These are phyloP conservation scores for Eupelmus urozonus DNA, from an alignment of 2,888 invertebrate species.

Conservation along the genomic window DNA sequence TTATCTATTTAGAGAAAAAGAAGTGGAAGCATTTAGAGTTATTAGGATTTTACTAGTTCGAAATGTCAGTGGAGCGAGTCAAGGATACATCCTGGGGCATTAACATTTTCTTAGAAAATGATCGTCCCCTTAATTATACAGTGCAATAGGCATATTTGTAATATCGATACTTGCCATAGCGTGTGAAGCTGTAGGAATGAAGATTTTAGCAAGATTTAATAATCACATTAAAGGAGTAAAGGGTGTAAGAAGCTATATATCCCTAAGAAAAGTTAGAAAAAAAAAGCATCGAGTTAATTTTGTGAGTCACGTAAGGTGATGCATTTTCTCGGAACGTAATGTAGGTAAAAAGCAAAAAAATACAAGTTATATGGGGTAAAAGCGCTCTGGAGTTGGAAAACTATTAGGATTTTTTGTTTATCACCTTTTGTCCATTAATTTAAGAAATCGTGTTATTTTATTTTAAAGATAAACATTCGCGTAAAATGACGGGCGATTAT, in stretches of 20 bases:
- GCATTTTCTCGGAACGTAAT: conserved; percentile 20
- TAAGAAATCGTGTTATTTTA: too few species aligned
- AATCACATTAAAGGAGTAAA: conserved; percentile 15
- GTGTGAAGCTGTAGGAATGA: not conserved
- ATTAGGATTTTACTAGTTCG: too few species aligned
- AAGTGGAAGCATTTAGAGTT: too few species aligned
- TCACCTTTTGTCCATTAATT: too few species aligned
- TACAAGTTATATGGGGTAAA: not conserved
- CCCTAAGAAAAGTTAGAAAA: not conserved
- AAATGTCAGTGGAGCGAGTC: too few species aligned
- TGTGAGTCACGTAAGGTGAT: conserved; percentile 28
- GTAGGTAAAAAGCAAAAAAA: not conserved
- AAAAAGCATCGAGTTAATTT: conserved; percentile 20
- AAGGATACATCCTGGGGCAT: too few species aligned
- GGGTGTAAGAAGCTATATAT: not conserved
- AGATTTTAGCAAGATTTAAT: conserved; percentile 13
- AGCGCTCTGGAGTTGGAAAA: not conserved
- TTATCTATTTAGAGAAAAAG: too few species aligned
- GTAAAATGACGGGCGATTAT: not conserved
- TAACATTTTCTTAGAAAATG: too few species aligned
- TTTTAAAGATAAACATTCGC: too few species aligned
- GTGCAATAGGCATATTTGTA: too few species aligned
- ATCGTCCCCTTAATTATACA: too few species aligned
- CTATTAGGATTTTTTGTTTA: not conserved
- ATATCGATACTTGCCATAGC: not conserved